Percentiles rank a stretch among this genome's conserved stretches.
Evolutionary conservation across 23 tunicate genomes (phyloP).

Genomic region (Botrylloides violaceus): DNA sequence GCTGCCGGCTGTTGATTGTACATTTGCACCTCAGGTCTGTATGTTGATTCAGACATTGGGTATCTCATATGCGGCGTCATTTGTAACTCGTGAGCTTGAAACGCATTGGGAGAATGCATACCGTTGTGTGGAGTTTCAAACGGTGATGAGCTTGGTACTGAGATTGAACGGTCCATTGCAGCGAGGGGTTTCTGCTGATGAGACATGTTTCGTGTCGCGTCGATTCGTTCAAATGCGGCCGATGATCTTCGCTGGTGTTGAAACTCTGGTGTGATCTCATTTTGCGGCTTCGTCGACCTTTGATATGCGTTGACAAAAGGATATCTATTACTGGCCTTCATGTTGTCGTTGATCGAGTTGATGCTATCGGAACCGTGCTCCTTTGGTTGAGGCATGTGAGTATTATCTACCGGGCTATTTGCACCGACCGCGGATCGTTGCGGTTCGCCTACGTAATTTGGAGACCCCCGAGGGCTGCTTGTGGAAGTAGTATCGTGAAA

Average conservation of each 20-base stretch:
- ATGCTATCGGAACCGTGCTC: not conserved
- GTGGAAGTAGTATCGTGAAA: not conserved
- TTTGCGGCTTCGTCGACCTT: not conserved
- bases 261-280: not conserved
- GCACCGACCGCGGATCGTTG: not conserved
- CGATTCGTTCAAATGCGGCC: not conserved
- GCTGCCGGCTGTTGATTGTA: not conserved
- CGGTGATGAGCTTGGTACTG: not conserved
- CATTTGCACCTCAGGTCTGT: not conserved
- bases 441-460: too few species aligned
- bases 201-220: not conserved
- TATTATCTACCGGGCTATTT: too few species aligned
- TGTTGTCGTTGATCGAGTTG: not conserved
- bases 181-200: not conserved
- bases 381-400: not conserved
- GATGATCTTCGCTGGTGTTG: not conserved
- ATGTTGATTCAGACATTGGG: not conserved
- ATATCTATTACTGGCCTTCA: not conserved
- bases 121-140: not conserved
- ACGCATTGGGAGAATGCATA: not conserved
- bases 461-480: constrained; percentile 1
- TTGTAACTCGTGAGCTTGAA: not conserved
- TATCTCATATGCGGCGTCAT: not conserved
- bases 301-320: not conserved
- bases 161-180: not conserved